phyloP scores from a whole-genome alignment of 2,113 vertebrate genomes.

The Dinomys branickii region DNA sequence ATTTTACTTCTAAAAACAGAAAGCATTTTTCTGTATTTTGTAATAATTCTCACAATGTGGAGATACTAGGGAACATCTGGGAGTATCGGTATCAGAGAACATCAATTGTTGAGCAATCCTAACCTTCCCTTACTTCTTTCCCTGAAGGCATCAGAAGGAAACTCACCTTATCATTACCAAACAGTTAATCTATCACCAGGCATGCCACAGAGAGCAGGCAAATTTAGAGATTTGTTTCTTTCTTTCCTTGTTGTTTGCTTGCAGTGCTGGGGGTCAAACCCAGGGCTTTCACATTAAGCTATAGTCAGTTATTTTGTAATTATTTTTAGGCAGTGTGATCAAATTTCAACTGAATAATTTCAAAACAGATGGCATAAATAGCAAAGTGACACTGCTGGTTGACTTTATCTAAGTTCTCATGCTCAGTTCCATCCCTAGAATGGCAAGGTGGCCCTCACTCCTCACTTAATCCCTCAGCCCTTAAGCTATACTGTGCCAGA shows the following conservation, averaged over 20 bases:
- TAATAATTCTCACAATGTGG: too few relatives aligned
- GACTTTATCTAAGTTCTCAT: background rate
- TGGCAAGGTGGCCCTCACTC: accelerated
- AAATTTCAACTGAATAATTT: background rate
- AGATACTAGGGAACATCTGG: too few relatives aligned
- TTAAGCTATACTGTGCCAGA: background rate
- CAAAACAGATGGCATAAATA: background rate
- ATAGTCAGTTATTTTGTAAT: background rate
- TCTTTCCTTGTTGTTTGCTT: background rate
- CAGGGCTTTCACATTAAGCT: background rate
- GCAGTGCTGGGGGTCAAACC: background rate
- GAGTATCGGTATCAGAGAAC: too few relatives aligned
- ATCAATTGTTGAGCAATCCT: too few relatives aligned
- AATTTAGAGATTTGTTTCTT: background rate
- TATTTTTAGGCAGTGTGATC: background rate
- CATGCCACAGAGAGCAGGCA: background rate
- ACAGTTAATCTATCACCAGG: too few relatives aligned
- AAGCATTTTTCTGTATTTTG: too few relatives aligned
- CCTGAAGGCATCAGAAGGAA: too few relatives aligned
- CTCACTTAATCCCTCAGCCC: background rate
- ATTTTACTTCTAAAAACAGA: too few relatives aligned
- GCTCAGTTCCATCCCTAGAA: background rate
- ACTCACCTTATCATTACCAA: too few relatives aligned
- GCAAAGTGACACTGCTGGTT: background rate
- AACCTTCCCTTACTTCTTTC: too few relatives aligned